These are phyloP conservation scores for Potamilus streckersoni DNA, from an alignment of 1,140 invertebrate genomes.

Conservation along the genomic window DNA sequence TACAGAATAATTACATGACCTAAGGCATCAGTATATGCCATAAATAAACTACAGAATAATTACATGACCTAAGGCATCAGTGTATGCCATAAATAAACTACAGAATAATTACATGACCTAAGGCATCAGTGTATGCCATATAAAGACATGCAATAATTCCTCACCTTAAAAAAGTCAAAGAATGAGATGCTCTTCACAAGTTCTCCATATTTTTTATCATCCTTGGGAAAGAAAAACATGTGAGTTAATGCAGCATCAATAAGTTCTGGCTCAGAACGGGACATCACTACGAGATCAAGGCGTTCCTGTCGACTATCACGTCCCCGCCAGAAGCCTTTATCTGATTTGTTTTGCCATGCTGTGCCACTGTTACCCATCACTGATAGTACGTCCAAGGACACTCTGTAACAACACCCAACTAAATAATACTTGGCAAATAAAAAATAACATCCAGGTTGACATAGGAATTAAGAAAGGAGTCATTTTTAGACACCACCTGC, in stretches of 20 bases:
- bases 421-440: too few relatives aligned
- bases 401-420: slow-evolving; percentile 73
- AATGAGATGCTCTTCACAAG: slow-evolving; percentile 87
- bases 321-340: slow-evolving; percentile 90
- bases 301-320: slow-evolving; percentile 84
- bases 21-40: too few relatives aligned
- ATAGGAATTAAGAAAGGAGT: too few relatives aligned
- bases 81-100: too few relatives aligned
- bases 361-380: slow-evolving; percentile 83
- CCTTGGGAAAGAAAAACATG: slow-evolving; percentile 94
- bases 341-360: slow-evolving; percentile 81
- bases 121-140: background rate
- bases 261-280: slow-evolving; percentile 79
- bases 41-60: too few relatives aligned
- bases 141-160: slow-evolving; percentile 40
- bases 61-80: too few relatives aligned
- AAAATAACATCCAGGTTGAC: too few relatives aligned
- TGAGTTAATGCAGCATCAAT: slow-evolving; percentile 95
- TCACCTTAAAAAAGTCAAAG: slow-evolving; percentile 95
- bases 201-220: slow-evolving; percentile 84
- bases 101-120: too few relatives aligned
- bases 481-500: too few relatives aligned
- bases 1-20: too few relatives aligned
- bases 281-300: slow-evolving; percentile 85
- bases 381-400: slow-evolving; percentile 89